These are phyloP conservation scores for Pseudopipra pipra DNA, from an alignment of 2,113 vertebrate genomes.

Conservation along the genomic window DNA sequence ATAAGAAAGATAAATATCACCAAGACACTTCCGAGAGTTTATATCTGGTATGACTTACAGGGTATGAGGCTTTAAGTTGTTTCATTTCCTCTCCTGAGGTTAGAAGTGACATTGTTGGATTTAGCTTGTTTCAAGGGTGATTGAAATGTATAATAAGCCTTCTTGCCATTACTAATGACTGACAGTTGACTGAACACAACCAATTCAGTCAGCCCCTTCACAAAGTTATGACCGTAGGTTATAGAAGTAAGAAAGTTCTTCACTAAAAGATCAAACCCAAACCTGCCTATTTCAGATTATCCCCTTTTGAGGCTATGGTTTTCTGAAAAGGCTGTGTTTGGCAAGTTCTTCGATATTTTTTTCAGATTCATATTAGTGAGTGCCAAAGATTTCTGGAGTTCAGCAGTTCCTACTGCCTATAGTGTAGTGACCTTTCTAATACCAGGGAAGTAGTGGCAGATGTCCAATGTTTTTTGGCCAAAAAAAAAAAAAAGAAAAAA, in stretches of 20 bases:
- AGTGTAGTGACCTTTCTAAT: background rate
- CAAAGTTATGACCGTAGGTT: background rate
- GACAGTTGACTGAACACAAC: background rate
- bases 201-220: background rate
- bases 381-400: background rate
- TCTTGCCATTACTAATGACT: background rate
- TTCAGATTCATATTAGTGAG: background rate
- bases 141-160: background rate
- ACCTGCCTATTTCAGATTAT: background rate
- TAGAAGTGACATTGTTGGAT: background rate
- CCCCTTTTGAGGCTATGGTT: background rate
- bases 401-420: background rate
- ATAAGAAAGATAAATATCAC: background rate
- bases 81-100: slow-evolving; percentile 8
- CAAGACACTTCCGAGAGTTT: background rate
- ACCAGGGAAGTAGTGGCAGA: background rate
- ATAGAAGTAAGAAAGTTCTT: background rate
- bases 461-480: background rate
- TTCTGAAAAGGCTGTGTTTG: background rate
- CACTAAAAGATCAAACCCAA: background rate
- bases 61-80: background rate
- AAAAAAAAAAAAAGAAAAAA: background rate
- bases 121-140: background rate
- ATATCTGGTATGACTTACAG: background rate
- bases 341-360: background rate